These are phyloP conservation scores for Phoeniculus purpureus DNA, from an alignment of 2,797 vertebrate species.

Conservation along the genomic window DNA sequence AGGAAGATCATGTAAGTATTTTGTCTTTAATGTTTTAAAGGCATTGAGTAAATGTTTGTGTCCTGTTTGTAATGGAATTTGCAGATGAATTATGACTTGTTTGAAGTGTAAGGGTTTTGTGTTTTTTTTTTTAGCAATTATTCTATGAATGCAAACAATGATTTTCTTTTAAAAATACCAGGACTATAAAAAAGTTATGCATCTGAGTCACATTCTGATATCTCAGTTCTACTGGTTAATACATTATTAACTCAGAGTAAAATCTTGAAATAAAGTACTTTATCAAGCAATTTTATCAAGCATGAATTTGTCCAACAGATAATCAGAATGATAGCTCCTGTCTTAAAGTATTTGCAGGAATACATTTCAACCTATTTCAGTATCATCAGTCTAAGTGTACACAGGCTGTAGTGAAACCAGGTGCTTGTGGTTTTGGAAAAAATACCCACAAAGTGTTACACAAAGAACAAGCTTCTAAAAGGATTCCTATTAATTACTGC, in stretches of 20 bases:
- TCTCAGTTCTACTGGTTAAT: not conserved
- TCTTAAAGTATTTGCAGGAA: not conserved
- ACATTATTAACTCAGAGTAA: not conserved
- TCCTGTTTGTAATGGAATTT: not conserved
- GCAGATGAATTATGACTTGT: not conserved
- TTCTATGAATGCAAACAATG: not conserved
- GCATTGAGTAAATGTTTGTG: not conserved
- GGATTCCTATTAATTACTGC: not conserved
- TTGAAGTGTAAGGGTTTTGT: not conserved
- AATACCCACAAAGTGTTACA: not conserved
- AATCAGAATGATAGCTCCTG: not conserved
- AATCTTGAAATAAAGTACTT: not conserved
- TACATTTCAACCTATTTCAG: not conserved
- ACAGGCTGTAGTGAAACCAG: not conserved
- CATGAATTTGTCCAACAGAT: not conserved
- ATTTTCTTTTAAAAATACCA: not conserved
- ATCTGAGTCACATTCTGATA: not conserved
- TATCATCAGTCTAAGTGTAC: not conserved
- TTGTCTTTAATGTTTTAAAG: not conserved
- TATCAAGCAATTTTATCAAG: not conserved
- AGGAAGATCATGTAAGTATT: constrained; percentile 64
- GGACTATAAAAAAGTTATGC: not conserved
- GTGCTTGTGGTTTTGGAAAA: not conserved
- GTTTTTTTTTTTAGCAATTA: not conserved
- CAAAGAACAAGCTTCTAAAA: not conserved